phyloP scores from a whole-genome alignment of 2,888 invertebrate species.

The Drosophila quinaria region DNA sequence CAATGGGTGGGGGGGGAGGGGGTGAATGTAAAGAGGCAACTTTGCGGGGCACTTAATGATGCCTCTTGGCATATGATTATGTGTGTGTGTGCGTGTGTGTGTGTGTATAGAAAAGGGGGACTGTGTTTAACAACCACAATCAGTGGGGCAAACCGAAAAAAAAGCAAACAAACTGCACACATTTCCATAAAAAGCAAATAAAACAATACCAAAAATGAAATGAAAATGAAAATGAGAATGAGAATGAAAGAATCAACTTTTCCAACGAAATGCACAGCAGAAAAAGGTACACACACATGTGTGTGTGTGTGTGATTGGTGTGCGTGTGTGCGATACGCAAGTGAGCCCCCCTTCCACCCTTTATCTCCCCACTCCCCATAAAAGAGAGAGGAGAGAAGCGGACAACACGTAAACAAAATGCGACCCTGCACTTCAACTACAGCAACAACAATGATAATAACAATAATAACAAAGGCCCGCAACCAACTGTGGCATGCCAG shows the following conservation, averaged over 20 bases:
- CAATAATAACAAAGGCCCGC: constrained; percentile 34
- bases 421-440: constrained; percentile 47
- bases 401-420: constrained; percentile 36
- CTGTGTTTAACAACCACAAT: constrained; percentile 20
- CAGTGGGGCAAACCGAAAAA: constrained; percentile 21
- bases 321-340: constrained; percentile 13
- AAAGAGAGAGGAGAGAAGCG: background rate
- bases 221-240: constrained; percentile 40
- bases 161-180: constrained; percentile 37
- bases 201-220: constrained; percentile 54
- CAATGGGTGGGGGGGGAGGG: no score
- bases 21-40: background rate
- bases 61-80: background rate
- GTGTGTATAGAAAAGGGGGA: constrained; percentile 13
- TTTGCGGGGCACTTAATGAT: constrained; percentile 6
- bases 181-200: constrained; percentile 58
- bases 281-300: constrained; percentile 23
- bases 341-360: constrained; percentile 10
- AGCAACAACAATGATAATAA: constrained; percentile 19
- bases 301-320: background rate
- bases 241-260: constrained; percentile 38
- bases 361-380: background rate
- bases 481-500: constrained; percentile 57
- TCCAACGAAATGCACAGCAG: constrained; percentile 37
- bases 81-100: background rate